Evolutionary conservation across 2,113 vertebrate species (phyloP), one percentile per base, ranked within the genome.

Genomic region (Damaliscus lunatus): DNA sequence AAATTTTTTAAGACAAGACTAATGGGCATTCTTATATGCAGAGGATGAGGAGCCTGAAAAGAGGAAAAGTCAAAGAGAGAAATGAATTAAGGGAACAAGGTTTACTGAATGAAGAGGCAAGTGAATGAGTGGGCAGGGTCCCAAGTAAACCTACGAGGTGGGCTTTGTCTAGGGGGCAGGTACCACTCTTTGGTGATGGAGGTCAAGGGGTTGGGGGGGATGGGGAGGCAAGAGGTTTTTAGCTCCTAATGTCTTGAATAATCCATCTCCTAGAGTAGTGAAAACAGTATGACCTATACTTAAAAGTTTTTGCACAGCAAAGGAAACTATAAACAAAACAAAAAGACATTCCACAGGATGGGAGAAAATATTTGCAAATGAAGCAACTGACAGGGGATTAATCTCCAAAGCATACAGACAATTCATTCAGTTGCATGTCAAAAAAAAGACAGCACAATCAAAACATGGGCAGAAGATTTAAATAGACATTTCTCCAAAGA

Each of bases 171-270:
- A 81, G 52, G 7, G 59, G 29, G 59, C 43, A 91, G 33, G 27
- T n/a, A 33, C 31, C 36, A 9, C 17, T 36, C 50, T 91, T 62
- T 92, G 59, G 10, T 36, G 9, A 71, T 40, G 23, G n/a, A 50
- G 14, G 52, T 60, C 55, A 59, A 53, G 1, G 31, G 0, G 0
- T 36, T 6, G 33, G 19, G 40, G 19, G 1, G 7, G 15, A 25
- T 53, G 33, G 50, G 31, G 43, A 36, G 12, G 15, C 36, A 40
- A 50, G 6, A 14, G 0, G 5, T 84, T 46, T 80, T 96, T 91
- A 86, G 9, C 12, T 52, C 52, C 40, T 48, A 40, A 59, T 31
- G 16, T 53, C 12, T 53, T 77, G 71, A 77, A 77, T 43, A 77
- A 77, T 43, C 21, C 71, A 27, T 77, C 71, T 77, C 23, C 23